phyloP scores from a whole-genome alignment of 2,888 invertebrate species.

The Limenitis arthemis region DNA sequence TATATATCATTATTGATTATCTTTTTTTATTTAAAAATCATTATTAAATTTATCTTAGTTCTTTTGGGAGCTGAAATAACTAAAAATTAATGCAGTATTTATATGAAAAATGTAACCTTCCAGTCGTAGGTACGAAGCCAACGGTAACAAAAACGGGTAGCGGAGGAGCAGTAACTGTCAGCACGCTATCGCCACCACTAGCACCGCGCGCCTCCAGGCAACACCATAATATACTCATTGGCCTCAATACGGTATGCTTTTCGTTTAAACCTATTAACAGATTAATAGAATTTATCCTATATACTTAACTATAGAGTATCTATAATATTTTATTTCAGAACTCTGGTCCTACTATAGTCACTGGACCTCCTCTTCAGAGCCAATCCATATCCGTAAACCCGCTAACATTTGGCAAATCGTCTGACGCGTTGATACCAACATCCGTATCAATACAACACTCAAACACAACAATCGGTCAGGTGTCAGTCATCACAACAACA shows the following conservation, averaged over 20 bases:
- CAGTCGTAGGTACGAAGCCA: slow-evolving; percentile 32
- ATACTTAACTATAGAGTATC: too few species aligned
- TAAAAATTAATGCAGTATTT: too few species aligned
- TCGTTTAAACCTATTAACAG: not conserved
- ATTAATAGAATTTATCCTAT: not conserved
- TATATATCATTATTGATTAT: not conserved
- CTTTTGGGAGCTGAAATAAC: too few species aligned
- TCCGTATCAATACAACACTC: slow-evolving; percentile 58
- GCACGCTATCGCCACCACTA: slow-evolving; percentile 37
- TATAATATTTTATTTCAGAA: slow-evolving; percentile 34
- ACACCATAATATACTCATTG: slow-evolving; percentile 64
- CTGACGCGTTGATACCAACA: slow-evolving; percentile 47
- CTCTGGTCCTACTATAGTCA: slow-evolving; percentile 43
- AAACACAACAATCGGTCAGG: slow-evolving; percentile 53
- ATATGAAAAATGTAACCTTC: not conserved
- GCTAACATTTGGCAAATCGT: slow-evolving; percentile 49
- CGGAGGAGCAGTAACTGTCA: slow-evolving; percentile 64
- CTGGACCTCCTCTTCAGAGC: slow-evolving; percentile 40
- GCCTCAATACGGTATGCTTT: slow-evolving; percentile 28
- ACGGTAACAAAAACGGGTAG: slow-evolving; percentile 21
- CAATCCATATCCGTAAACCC: slow-evolving; percentile 60
- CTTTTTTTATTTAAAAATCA: not conserved
- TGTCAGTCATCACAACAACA: slow-evolving; percentile 35
- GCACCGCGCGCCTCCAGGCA: slow-evolving; percentile 52
- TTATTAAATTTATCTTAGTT: too few species aligned